Evolutionary conservation across 2,797 vertebrate species (phyloP).

Genomic region (Tolypeutes matacus): DNA sequence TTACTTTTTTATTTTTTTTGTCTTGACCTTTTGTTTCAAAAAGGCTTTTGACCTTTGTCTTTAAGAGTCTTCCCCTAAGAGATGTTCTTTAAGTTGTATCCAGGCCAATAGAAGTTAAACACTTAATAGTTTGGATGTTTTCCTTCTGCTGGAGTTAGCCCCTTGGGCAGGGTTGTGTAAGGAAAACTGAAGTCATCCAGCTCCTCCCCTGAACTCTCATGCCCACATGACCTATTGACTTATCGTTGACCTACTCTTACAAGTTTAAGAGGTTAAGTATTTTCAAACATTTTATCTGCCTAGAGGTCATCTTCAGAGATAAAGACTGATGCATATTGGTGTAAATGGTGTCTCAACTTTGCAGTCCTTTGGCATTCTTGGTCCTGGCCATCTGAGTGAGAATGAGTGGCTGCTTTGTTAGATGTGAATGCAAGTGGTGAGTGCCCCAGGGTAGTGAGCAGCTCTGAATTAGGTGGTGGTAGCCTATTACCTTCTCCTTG

Average conservation of each 20-base stretch:
- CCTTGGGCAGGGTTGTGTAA: background rate
- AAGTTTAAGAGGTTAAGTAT: constrained; percentile 20
- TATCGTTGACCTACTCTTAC: constrained; percentile 24
- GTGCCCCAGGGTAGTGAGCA: background rate
- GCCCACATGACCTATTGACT: background rate
- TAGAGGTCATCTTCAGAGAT: background rate
- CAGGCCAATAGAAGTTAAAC: background rate
- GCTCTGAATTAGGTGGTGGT: background rate
- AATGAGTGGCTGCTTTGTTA: background rate
- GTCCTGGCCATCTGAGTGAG: background rate
- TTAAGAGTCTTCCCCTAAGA: background rate
- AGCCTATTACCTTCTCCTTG: background rate
- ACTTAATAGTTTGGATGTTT: constrained; percentile 9
- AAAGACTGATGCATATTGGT: background rate
- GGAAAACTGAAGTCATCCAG: background rate
- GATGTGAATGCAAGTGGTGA: background rate
- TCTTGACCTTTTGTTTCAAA: constrained; percentile 32
- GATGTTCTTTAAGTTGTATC: background rate
- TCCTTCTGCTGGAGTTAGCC: background rate
- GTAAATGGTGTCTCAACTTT: constrained; percentile 9
- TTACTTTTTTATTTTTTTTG: background rate
- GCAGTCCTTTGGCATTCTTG: background rate
- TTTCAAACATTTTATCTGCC: constrained; percentile 54
- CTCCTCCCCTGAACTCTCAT: background rate
- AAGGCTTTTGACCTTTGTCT: constrained; percentile 11